Base-by-base conservation (phyloP, 2,888 invertebrate species). In the Caenorhabditis sinica region DNA sequence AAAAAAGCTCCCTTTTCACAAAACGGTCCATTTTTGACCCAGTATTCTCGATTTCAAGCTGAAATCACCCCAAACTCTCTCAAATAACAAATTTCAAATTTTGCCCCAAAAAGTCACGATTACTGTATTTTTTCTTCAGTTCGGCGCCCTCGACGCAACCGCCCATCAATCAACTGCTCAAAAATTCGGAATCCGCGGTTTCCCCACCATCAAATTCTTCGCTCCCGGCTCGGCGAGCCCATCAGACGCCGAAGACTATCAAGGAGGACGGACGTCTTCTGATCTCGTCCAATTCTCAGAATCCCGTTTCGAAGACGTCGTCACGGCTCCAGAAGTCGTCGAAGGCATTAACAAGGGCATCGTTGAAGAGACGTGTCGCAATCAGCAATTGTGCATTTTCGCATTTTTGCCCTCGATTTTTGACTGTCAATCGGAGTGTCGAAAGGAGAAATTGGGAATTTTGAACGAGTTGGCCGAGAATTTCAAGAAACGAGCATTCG, bases 91-190 rank as follows among this genome's bases (percentile, higher is more conserved):
- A 51, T 51, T n/a, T 20, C 20, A 11, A 51, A 23, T 20, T 51
- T 51, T 51, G 20, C 6, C 45, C 11, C 51, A 51, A 51, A 51
- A 51, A 49, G 6, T 49, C 49, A 8, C n/a, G n/a, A n/a, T n/a
- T n/a, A n/a, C n/a, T n/a, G n/a, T n/a, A n/a, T n/a, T n/a, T n/a
- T n/a, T n/a, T 71, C 65, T 80, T 60, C 60, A 87, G 81, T 93
- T 99, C 28, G 98, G 97, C 74, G 97, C 98, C 1, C 93, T 98
- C 0, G 98, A 99, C 94, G 97, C 98, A 0, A 98, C 98, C 0
- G 96, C 96, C 0, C 96, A 99, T 94, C 95, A 95, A 82, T 93
- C 94, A 13, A 96, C 96, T 93, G 96, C 97, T 0, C 94, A 95
- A 85, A 95, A 96, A 92, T 98, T 96, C 93, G 95, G 95, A 89